These are phyloP conservation scores for Phymastichus coffea DNA, from an alignment of 1,140 invertebrate species.

Conservation along the genomic window DNA sequence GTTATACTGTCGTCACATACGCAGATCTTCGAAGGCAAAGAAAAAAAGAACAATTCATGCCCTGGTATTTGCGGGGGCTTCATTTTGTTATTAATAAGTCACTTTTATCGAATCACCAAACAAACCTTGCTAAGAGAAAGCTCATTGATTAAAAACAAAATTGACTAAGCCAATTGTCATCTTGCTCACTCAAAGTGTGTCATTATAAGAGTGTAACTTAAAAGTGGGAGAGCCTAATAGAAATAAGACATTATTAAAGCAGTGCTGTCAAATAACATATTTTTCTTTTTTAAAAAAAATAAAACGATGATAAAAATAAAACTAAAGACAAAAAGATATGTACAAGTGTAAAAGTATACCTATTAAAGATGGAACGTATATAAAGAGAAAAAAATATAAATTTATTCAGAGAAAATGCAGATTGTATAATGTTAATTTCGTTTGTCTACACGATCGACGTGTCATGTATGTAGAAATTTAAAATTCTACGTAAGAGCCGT, in stretches of 20 bases:
- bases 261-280: constrained; percentile 17
- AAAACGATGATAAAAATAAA: neutral
- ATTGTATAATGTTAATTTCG: constrained; percentile 14
- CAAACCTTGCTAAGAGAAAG: neutral
- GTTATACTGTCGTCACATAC: constrained; percentile 12
- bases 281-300: constrained; percentile 22
- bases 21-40: neutral
- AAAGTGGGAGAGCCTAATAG: constrained; percentile 15
- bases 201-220: neutral
- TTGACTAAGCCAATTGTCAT: constrained; percentile 16
- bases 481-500: constrained; percentile 7
- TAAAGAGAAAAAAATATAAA: constrained; percentile 13
- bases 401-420: constrained; percentile 21
- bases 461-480: constrained; percentile 16
- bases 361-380: constrained; percentile 16
- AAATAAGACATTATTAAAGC: constrained; percentile 18
- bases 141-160: neutral
- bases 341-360: constrained; percentile 14
- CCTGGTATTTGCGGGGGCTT: neutral
- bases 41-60: neutral
- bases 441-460: constrained; percentile 22
- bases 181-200: constrained; percentile 17
- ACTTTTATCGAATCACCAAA: constrained; percentile 7
- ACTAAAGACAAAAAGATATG: neutral
- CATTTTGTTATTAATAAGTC: constrained; percentile 11